Conservation (phyloP, 2,888 invertebrate species). For the Tortricodes alternella region DNA sequence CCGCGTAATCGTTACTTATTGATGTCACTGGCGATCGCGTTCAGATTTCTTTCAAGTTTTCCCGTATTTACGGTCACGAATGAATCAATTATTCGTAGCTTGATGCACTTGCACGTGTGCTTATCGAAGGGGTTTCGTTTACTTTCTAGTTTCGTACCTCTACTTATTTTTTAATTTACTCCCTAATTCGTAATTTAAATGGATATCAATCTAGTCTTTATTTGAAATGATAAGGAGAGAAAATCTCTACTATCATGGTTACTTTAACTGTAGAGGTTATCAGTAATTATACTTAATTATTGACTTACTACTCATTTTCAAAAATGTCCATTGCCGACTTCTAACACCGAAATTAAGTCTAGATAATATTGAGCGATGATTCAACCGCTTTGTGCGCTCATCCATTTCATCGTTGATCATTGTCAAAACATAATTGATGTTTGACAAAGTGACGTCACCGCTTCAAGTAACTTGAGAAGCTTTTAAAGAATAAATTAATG, state of each 20-base stretch:
- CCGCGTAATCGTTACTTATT: slow-evolving; percentile 69
- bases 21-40: slow-evolving; percentile 43
- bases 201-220: neutral
- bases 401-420: slow-evolving; percentile 70
- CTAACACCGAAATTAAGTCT: slow-evolving; percentile 25
- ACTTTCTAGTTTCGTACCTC: slow-evolving; percentile 26
- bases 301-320: neutral
- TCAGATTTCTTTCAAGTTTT: slow-evolving; percentile 51
- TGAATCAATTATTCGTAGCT: slow-evolving; percentile 54
- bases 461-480: slow-evolving; percentile 65
- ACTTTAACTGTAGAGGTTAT: too few relatives aligned
- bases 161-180: slow-evolving; percentile 33
- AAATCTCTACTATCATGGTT: too few relatives aligned
- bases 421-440: slow-evolving; percentile 75
- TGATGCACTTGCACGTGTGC: slow-evolving; percentile 52
- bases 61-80: slow-evolving; percentile 71
- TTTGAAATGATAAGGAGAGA: too few relatives aligned
- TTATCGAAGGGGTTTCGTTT: slow-evolving; percentile 32
- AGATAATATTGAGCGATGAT: slow-evolving; percentile 42
- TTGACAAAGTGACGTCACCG: slow-evolving; percentile 76
- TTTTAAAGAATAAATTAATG: slow-evolving; percentile 74
- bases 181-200: neutral
- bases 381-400: slow-evolving; percentile 49
- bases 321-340: slow-evolving; percentile 7
- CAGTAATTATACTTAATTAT: too few relatives aligned